A percentile compares a stretch with the other conserved stretches of the same genome.
Conservation (phyloP, 1,140 invertebrate species). For the Stegodyphus mimosarum region DNA sequence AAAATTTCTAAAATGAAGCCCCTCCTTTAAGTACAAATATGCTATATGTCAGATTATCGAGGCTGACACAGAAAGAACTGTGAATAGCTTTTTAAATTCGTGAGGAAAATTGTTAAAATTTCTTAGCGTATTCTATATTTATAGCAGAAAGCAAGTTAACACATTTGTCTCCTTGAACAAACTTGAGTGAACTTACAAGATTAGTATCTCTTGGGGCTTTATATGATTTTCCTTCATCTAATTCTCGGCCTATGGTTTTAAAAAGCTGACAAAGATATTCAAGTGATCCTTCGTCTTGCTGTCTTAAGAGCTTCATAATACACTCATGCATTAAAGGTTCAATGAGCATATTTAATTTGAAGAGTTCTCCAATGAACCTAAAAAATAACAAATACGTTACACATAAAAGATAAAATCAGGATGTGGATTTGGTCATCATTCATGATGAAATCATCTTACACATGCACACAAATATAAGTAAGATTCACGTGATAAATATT, state of each 20-base stretch:
- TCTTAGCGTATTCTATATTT: too few relatives aligned
- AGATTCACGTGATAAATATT: background rate
- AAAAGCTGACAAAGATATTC: slow-evolving; percentile 93
- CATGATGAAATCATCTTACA: too few relatives aligned
- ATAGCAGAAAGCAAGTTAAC: too few relatives aligned
- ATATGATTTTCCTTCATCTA: slow-evolving; percentile 72
- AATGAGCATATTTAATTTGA: slow-evolving; percentile 91
- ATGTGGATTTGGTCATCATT: too few relatives aligned
- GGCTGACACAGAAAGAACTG: too few relatives aligned
- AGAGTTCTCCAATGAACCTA: slow-evolving; percentile 89
- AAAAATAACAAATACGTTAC: slow-evolving; percentile 9
- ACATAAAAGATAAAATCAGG: too few relatives aligned
- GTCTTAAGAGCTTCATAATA: slow-evolving; percentile 74
- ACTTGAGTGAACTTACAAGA: slow-evolving; percentile 5
- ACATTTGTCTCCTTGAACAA: too few relatives aligned
- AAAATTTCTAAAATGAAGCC: too few relatives aligned
- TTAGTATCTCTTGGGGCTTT: slow-evolving; percentile 7
- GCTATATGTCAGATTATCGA: too few relatives aligned
- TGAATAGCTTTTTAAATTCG: too few relatives aligned
- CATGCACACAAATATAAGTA: background rate
- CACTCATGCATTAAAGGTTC: slow-evolving; percentile 90
- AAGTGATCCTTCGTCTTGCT: slow-evolving; percentile 87
- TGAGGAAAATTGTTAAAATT: too few relatives aligned
- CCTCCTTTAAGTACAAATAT: too few relatives aligned
- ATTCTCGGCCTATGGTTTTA: slow-evolving; percentile 87